phyloP scores from a whole-genome alignment of 2,113 vertebrate species.

The Gallinago undulata region DNA sequence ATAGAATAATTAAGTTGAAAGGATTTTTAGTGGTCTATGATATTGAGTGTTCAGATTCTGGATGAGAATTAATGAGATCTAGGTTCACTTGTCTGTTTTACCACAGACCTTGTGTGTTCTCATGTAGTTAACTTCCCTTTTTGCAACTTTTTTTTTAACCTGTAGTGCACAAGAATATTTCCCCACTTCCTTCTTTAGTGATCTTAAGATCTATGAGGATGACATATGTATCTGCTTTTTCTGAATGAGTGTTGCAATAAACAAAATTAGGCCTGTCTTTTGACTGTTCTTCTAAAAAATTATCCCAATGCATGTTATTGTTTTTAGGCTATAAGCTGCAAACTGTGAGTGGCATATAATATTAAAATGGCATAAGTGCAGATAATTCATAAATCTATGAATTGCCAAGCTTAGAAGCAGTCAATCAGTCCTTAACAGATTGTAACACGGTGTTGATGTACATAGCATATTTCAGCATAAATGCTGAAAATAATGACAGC shows the following conservation, averaged over 20 bases:
- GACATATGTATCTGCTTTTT: neutral
- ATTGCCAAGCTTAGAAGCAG: neutral
- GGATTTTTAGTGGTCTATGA: neutral
- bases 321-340: neutral
- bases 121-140: rapidly evolving
- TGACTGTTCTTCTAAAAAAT: neutral
- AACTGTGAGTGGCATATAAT: neutral
- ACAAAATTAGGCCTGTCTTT: neutral
- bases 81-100: neutral
- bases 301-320: neutral
- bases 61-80: neutral
- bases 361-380: neutral
- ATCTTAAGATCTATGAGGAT: neutral
- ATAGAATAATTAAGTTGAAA: neutral
- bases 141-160: neutral
- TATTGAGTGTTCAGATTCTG: neutral
- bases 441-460: neutral
- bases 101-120: neutral
- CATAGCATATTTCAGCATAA: neutral
- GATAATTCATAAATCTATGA: neutral
- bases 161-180: neutral
- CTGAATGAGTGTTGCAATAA: neutral
- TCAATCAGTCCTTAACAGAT: neutral
- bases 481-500: neutral
- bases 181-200: neutral